Evolutionary conservation across 1,140 invertebrate species (phyloP).

Genomic region (Lordiphosa stackelbergi): DNA sequence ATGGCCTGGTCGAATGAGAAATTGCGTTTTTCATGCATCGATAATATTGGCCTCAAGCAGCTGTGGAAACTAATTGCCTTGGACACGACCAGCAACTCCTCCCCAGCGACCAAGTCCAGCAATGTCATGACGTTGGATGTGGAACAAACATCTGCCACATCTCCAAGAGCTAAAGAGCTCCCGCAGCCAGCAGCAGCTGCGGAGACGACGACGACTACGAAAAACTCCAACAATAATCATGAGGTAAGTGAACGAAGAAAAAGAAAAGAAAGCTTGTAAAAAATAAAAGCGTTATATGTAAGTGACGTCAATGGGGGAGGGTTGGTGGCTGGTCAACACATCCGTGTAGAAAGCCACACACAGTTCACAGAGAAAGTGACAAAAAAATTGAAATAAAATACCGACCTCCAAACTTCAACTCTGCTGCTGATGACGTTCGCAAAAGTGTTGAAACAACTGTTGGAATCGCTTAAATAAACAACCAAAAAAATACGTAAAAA

Average conservation of each 20-base stretch:
- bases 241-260: conserved; percentile 60
- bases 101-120: conserved; percentile 15
- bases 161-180: conserved; percentile 8
- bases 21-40: conserved; percentile 73
- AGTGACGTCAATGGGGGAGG: conserved; percentile 59
- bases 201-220: conserved; percentile 31
- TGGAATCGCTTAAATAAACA: conserved; percentile 25
- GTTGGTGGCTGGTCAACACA: conserved; percentile 51
- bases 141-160: conserved; percentile 27
- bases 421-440: conserved; percentile 29
- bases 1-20: conserved; percentile 77
- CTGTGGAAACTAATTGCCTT: conserved; percentile 75
- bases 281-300: conserved; percentile 16
- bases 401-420: not conserved
- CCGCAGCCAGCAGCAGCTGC: conserved; percentile 26
- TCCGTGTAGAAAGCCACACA: conserved; percentile 66
- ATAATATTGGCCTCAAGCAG: conserved; percentile 73
- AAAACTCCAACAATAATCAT: conserved; percentile 46
- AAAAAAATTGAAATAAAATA: conserved; percentile 18
- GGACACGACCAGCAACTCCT: conserved; percentile 51
- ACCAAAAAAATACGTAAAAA: not conserved
- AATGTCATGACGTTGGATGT: conserved; percentile 27
- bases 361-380: conserved; percentile 62
- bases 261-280: conserved; percentile 51
- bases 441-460: conserved; percentile 62